phyloP scores from a whole-genome alignment of 2,888 invertebrate species.

The Cistogaster globosa region DNA sequence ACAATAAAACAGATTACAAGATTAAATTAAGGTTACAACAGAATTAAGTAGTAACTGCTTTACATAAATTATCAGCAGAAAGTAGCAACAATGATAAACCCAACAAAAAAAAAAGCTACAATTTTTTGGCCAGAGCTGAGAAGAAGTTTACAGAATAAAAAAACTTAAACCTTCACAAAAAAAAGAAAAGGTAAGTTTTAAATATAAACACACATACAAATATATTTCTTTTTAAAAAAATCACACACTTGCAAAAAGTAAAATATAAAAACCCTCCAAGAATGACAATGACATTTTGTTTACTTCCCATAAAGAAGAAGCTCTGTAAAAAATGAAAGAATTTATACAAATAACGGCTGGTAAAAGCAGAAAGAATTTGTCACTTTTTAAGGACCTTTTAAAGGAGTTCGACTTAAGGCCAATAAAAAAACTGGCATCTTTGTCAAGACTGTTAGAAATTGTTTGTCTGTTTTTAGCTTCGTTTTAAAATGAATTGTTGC shows the following conservation, averaged over 20 bases:
- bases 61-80: constrained; percentile 79
- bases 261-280: constrained; percentile 59
- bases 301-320: constrained; percentile 24
- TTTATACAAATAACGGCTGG: constrained; percentile 55
- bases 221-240: constrained; percentile 1
- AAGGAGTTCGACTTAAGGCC: constrained; percentile 31
- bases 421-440: constrained; percentile 17
- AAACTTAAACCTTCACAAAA: constrained; percentile 31
- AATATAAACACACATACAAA: neutral
- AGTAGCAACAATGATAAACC: constrained; percentile 23
- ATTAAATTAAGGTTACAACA: constrained; percentile 82
- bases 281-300: constrained; percentile 59
- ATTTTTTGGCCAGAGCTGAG: constrained; percentile 14
- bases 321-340: constrained; percentile 50
- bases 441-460: constrained; percentile 36
- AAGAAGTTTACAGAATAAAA: constrained; percentile 21
- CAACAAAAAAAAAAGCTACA: constrained; percentile 45
- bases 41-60: constrained; percentile 80
- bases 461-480: constrained; percentile 45
- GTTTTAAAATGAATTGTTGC: constrained; percentile 12
- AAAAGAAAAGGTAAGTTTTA: neutral
- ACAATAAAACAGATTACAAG: constrained; percentile 79
- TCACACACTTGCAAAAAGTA: constrained; percentile 14
- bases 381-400: constrained; percentile 74
- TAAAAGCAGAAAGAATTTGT: constrained; percentile 78